A percentile compares a stretch with the other conserved stretches of the same genome.
Conservation (phyloP, 2,888 invertebrate species). For the Polyploca ridens region DNA sequence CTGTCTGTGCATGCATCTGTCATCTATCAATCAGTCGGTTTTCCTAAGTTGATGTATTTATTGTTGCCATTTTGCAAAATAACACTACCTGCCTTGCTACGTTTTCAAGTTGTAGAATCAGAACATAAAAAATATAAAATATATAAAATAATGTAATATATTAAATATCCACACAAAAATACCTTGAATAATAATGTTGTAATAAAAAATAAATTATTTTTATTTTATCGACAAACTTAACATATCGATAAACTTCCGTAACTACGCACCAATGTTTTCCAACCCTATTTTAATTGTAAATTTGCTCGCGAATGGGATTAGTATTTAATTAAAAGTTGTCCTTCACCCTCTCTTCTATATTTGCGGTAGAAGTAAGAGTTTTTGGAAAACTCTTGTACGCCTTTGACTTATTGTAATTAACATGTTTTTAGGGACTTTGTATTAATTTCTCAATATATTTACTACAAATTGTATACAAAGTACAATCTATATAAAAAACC, state of each 20-base stretch:
- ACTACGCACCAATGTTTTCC: conserved; percentile 28
- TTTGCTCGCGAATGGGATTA: conserved; percentile 71
- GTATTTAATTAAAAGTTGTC: conserved; percentile 81
- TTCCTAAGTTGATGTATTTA: no score
- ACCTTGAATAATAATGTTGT: no score
- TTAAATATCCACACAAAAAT: no score
- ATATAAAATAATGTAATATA: no score
- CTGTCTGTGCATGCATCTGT: no score
- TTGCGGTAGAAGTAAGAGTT: conserved; percentile 58
- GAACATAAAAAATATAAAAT: no score
- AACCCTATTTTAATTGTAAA: conserved; percentile 66
- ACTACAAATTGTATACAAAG: no score
- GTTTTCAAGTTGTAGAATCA: no score
- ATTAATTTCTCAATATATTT: not conserved
- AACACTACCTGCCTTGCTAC: no score
- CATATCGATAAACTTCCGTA: conserved; percentile 36
- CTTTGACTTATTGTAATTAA: conserved; percentile 17
- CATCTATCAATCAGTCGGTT: no score
- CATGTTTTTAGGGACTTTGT: not conserved
- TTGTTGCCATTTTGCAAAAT: no score
- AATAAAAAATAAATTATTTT: conserved; percentile 17
- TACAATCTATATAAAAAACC: no score
- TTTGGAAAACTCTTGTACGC: conserved; percentile 47
- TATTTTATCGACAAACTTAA: conserved; percentile 18
- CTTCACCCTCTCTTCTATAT: conserved; percentile 45